Evolutionary conservation across 2,888 invertebrate genomes (phyloP), one percentile per base, ranked within the genome.

Genomic region (Epinotia ramella): DNA sequence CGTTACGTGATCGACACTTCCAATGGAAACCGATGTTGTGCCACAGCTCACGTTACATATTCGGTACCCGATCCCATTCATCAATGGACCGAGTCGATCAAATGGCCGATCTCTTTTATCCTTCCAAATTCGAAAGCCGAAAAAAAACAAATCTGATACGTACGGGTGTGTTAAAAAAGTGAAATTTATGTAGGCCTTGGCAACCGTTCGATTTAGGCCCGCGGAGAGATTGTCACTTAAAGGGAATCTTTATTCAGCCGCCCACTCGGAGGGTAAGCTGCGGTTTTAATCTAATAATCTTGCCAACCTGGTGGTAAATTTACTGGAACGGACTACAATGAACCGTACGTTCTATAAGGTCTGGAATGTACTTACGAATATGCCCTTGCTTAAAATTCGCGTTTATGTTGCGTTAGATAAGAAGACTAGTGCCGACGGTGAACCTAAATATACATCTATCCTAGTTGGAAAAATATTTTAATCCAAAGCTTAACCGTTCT

Each of bases 201-300:
- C 71, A 73, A 70, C 76, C 71, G 73, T 2, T 7, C 53, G 53
- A 76, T 76, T 75, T 72, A 73, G 56, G 74, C 62, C 56, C 24
- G 64, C 78, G 73, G 68, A 46, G 46, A 56, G 76, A 82, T 81
- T 81, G 81, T 81, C 78, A 77, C 77, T 78, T 78, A 79, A 80
- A 78, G 78, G 71, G 80, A 81, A 79, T 82, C 80, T 79, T 79
- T 75, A 79, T 82, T 79, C 77, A 75, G 62, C 70, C 72, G 62
- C 78, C 70, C 73, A 71, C 72, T 64, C 76, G 80, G 80, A 81
- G 84, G 80, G 81, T 81, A 74, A 75, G 76, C 78, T 82, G 83
- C 68, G 83, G 83, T 84, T 83, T 82, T 83, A 85, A 86, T 85
- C 82, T 83, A 83, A 85, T 85, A 84, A 83, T 83, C 81, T 79